phyloP scores from a whole-genome alignment of 2,113 vertebrate species.

The Neomonachus schauinslandi region DNA sequence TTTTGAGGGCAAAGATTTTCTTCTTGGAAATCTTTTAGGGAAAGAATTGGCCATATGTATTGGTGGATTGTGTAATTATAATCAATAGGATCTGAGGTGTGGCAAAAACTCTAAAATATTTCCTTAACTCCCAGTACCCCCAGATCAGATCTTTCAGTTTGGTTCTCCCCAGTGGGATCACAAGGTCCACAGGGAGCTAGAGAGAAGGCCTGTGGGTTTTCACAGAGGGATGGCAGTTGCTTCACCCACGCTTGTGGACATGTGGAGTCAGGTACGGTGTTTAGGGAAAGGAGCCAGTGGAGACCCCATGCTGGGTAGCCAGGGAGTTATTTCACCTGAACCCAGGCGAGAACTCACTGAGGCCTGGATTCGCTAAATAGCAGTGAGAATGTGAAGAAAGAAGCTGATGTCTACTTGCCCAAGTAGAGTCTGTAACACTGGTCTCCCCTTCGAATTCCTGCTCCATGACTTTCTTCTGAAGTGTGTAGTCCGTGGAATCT shows the following conservation, averaged over 20 bases:
- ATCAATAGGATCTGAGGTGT: background rate
- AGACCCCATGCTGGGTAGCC: background rate
- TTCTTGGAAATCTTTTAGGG: background rate
- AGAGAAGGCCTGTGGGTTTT: background rate
- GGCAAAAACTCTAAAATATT: background rate
- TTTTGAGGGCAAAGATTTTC: background rate
- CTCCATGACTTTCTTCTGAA: background rate
- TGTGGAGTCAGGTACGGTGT: rapidly evolving
- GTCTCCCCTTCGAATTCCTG: background rate
- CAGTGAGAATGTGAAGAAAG: background rate
- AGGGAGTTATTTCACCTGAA: background rate
- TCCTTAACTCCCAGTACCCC: background rate
- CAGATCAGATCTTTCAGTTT: background rate
- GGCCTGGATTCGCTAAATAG: background rate
- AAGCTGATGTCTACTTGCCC: rapidly evolving
- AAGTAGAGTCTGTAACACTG: rapidly evolving
- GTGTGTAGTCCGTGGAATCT: background rate
- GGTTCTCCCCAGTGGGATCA: background rate
- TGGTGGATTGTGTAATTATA: background rate
- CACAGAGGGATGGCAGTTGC: background rate
- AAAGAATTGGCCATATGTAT: background rate
- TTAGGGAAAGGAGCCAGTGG: too few relatives aligned
- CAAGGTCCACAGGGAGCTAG: rapidly evolving
- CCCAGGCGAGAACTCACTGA: background rate
- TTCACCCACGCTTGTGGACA: rapidly evolving